Evolutionary conservation across 2,113 vertebrate species (phyloP), one percentile per base, ranked within the genome.

Genomic region (Turnix velox): DNA sequence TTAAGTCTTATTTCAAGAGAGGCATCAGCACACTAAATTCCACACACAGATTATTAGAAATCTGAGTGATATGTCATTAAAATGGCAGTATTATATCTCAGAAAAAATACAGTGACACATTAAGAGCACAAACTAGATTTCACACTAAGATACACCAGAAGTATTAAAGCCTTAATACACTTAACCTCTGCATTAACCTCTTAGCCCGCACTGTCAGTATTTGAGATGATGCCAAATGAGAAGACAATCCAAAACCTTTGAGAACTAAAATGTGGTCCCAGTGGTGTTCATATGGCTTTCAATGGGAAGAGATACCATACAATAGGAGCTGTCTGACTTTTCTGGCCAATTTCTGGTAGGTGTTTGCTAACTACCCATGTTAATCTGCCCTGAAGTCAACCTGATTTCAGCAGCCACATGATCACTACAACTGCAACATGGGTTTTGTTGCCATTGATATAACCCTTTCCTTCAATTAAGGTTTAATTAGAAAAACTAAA

Each of bases 321-420:
- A 6, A 6, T 24, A 72, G n/a, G 37, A 84, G 51, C 42, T 45
- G 25, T 48, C 28, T 24, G 48, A 17, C 45, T 59, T 25, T 66
- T 24, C 23, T 14, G 28, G 10, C 19, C 14, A 3, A 2, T 19
- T 73, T 7, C 5, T 52, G 51, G 13, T 5, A 31, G 45, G 35
- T 16, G 10, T 22, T 54, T 51, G 40, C 15, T 62, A 19, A 23
- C 10, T 35, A 15, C 10, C 13, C 12, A 4, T 2, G 4, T 28
- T 67, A 30, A 59, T 18, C 15, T 66, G 54, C 43, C 71, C 82
- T 20, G 7, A 81, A 85, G 33, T 22, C 67, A 83, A 3, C 7
- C 27, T 10, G 20, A 48, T 30, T 58, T 35, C 89, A 42, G 43
- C 1, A 6, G 40, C 62, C 12, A 1, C 25, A 4, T 0, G 5